Base-by-base conservation (phyloP, 2,797 vertebrate species). In the Pseudotriccus pelzelni region DNA sequence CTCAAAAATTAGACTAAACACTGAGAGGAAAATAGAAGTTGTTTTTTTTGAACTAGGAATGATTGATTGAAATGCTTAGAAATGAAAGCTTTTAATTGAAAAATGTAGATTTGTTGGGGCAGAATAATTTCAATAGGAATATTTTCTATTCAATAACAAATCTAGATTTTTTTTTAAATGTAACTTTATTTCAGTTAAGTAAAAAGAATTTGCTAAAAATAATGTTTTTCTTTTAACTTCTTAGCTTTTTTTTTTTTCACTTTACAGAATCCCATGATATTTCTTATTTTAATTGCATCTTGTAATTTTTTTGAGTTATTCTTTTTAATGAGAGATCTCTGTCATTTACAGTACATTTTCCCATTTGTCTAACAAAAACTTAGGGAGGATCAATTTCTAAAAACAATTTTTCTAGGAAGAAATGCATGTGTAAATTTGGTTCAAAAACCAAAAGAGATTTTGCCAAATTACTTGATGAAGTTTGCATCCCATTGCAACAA, bases 381-480 rank as follows among this genome's bases (percentile, higher is more conserved):
- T 55, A 25, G 9, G 5, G 34, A 77, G 11, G 12, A 55, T 39
- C 30, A 9, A 17, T 7, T 50, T 50, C 16, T 28, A 28, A 16
- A 50, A 18, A 28, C 49, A 50, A 4, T 1, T 0, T 62, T 87
- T 82, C n/a, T 39, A 36, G 43, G 44, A 81, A 60, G 16, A 90
- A 60, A 30, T 0, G 0, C 1, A 0, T 7, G 14, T 34, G 19
- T 20, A 72, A 70, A 81, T 62, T 58, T 32, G 32, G 4, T 28
- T 74, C 7, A 63, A 63, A 74, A 82, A 10, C 6, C 20, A 37
- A 37, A 76, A 39, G 46, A 34, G 7, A 2, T 74, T 85, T 84
- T 74, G 39, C 30, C 1, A 5, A 28, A 0, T 18, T 24, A 79
- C 74, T 49, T 3, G 0, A 22, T 74, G 39, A 34, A 24, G 12